phyloP scores from a whole-genome alignment of 1,140 invertebrate genomes.

The Cherax quadricarinatus region DNA sequence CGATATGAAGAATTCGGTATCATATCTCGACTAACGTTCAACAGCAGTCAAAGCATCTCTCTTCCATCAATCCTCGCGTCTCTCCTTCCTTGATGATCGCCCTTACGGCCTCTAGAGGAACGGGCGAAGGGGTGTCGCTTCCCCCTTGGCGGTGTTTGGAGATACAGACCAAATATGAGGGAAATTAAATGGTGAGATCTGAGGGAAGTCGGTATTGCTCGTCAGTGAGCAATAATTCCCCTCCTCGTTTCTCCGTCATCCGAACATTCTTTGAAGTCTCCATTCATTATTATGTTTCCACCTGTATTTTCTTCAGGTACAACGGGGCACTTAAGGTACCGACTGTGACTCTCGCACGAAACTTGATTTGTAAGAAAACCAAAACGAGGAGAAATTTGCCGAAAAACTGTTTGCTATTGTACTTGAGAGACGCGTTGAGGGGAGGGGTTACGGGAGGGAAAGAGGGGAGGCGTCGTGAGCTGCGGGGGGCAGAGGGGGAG shows the following conservation, averaged over 20 bases:
- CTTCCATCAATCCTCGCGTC: constrained; percentile 53
- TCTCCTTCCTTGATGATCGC: constrained; percentile 1
- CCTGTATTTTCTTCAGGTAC: neutral
- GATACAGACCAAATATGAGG: constrained; percentile 40
- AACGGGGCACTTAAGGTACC: neutral
- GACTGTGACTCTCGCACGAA: neutral
- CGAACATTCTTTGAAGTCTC: neutral
- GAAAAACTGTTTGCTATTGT: constrained; percentile 15
- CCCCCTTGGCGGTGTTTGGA: neutral
- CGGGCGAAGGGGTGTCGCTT: neutral
- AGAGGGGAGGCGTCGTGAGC: neutral
- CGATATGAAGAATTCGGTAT: constrained; percentile 64
- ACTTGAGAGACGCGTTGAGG: neutral
- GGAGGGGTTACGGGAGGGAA: neutral
- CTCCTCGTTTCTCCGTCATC: neutral
- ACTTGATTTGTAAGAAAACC: neutral
- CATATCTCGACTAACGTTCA: constrained; percentile 51
- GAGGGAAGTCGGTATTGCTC: constrained; percentile 29
- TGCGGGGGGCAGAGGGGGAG: neutral
- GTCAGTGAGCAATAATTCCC: neutral
- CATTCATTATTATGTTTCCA: neutral
- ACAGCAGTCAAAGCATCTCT: constrained; percentile 43
- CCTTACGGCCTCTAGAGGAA: constrained; percentile 1
- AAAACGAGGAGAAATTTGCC: neutral
- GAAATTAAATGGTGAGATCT: constrained; percentile 48